These are phyloP conservation scores for Oedothorax gibbosus DNA, from an alignment of 1,140 invertebrate genomes.

Conservation along the genomic window DNA sequence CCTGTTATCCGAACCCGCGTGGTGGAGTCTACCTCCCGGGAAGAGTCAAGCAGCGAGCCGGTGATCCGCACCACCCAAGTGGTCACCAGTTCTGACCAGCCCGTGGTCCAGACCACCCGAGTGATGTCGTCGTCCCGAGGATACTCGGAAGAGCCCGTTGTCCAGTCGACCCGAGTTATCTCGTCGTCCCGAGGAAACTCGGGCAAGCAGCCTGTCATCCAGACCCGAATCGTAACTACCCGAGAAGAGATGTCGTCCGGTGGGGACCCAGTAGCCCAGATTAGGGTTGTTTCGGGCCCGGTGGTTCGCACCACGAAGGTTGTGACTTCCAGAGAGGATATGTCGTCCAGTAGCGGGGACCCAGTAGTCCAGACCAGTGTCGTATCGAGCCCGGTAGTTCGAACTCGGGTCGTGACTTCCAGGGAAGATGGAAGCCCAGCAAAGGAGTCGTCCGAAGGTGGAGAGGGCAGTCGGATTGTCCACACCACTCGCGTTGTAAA, in stretches of 20 bases:
- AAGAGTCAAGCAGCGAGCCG: neutral
- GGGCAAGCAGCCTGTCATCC: neutral
- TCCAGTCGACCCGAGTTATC: conserved; percentile 1
- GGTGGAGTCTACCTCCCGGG: neutral
- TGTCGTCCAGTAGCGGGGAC: neutral
- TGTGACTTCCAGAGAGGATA: neutral
- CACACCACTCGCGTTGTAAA: conserved; percentile 46
- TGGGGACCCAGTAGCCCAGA: neutral
- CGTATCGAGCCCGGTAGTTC: neutral
- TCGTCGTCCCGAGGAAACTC: neutral
- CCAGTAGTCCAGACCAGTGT: conserved; percentile 7
- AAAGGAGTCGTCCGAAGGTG: neutral
- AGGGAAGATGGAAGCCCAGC: neutral
- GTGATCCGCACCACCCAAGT: neutral
- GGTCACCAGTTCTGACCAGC: neutral
- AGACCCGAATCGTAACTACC: conserved; percentile 5
- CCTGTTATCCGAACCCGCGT: neutral
- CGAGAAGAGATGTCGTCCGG: conserved; percentile 3
- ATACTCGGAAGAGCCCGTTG: neutral
- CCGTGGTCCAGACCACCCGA: neutral
- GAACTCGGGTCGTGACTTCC: neutral
- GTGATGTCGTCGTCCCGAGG: neutral
- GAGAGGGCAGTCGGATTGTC: neutral
- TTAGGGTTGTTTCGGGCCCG: neutral
- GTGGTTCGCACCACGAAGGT: neutral